Evolutionary conservation across 2,797 vertebrate genomes (phyloP).

Genomic region (Natrix natrix): DNA sequence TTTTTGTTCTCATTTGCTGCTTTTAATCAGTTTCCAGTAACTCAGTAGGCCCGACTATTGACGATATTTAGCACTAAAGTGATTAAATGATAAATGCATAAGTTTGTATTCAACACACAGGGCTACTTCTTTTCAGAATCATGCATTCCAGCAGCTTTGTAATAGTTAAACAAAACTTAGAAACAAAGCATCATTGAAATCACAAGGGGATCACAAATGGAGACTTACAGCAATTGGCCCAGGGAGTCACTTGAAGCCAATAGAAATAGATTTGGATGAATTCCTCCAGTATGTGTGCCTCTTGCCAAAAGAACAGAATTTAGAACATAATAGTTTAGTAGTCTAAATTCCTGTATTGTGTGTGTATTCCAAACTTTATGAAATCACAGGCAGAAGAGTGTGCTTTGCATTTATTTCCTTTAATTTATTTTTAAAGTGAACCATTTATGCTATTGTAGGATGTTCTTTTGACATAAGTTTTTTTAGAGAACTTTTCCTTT

Average conservation of each 20-base stretch:
- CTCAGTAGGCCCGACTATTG: slow-evolving; percentile 37
- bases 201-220: slow-evolving; percentile 47
- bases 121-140: slow-evolving; percentile 46
- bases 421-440: slow-evolving; percentile 11
- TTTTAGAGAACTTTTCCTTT: background rate
- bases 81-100: slow-evolving; percentile 64
- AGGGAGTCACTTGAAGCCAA: slow-evolving; percentile 33
- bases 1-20: slow-evolving; percentile 53
- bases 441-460: background rate
- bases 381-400: background rate
- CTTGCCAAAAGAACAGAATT: slow-evolving; percentile 36
- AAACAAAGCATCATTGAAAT: slow-evolving; percentile 33
- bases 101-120: slow-evolving; percentile 48
- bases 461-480: slow-evolving; percentile 18
- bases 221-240: slow-evolving; percentile 22
- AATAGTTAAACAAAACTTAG: slow-evolving; percentile 22
- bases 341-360: slow-evolving; percentile 32
- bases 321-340: slow-evolving; percentile 15
- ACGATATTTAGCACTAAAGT: slow-evolving; percentile 54
- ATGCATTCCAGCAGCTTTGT: slow-evolving; percentile 32
- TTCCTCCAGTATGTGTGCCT: slow-evolving; percentile 48
- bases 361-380: background rate
- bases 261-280: slow-evolving; percentile 16
- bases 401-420: background rate
- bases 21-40: slow-evolving; percentile 55